phyloP scores from a whole-genome alignment of 1,140 invertebrate species.

The Cheumatopsyche charites region DNA sequence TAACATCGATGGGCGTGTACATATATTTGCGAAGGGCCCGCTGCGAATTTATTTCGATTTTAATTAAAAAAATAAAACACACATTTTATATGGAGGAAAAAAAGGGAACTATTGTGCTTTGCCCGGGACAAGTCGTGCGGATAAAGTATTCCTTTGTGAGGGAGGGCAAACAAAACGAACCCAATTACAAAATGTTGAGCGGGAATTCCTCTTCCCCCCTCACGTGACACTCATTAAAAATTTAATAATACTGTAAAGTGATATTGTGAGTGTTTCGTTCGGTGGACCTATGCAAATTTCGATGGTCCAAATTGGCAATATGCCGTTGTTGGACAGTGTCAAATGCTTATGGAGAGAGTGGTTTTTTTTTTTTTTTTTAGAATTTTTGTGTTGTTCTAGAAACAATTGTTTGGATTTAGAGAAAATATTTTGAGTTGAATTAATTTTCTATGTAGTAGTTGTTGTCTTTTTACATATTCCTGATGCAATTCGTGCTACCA shows the following conservation, averaged over 20 bases:
- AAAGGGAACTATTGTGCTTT: slow-evolving; percentile 33
- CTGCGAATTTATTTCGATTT: slow-evolving; percentile 46
- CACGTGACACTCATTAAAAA: slow-evolving; percentile 32
- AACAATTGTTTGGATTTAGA: too few relatives aligned
- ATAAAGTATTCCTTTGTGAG: slow-evolving; percentile 43
- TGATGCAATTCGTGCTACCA: too few relatives aligned
- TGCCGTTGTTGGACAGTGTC: too few relatives aligned
- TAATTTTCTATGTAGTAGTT: too few relatives aligned
- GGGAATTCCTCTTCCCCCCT: slow-evolving; percentile 15
- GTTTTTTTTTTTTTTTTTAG: too few relatives aligned
- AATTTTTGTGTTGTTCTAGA: too few relatives aligned
- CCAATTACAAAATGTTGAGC: slow-evolving; percentile 44
- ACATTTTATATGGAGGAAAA: too few relatives aligned
- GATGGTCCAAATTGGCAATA: too few relatives aligned
- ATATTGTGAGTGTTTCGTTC: not conserved
- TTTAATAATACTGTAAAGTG: slow-evolving; percentile 22
- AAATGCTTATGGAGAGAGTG: too few relatives aligned
- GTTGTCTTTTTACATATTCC: too few relatives aligned
- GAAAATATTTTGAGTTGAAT: too few relatives aligned
- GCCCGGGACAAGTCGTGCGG: slow-evolving; percentile 25
- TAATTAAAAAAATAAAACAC: slow-evolving; percentile 47
- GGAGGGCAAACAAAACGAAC: slow-evolving; percentile 41
- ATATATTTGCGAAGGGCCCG: not conserved
- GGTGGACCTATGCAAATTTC: too few relatives aligned
- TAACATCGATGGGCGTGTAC: not conserved